Evolutionary conservation across 2,888 invertebrate species (phyloP).

Genomic region (Drosophila robusta): DNA sequence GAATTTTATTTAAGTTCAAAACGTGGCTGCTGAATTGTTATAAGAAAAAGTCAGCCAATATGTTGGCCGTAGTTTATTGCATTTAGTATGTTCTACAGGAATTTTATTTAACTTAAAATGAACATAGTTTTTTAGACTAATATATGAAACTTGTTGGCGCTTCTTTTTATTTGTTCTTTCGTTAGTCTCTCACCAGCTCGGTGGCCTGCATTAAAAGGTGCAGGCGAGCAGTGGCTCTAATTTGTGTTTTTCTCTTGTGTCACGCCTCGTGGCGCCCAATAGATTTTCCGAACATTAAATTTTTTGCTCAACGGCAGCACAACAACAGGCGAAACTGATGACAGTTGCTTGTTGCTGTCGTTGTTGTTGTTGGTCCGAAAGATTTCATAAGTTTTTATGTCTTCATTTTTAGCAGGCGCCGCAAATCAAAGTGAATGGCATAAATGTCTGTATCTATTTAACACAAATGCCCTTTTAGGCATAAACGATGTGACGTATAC

Average conservation of each 20-base stretch:
- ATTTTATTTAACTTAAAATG: neutral
- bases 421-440: conserved; percentile 61
- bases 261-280: conserved; percentile 7
- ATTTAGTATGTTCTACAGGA: neutral
- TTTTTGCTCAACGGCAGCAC: conserved; percentile 8
- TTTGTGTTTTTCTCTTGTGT: neutral
- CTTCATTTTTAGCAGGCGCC: conserved; percentile 56
- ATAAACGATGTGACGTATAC: conserved; percentile 48
- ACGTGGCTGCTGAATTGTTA: neutral
- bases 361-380: conserved; percentile 5
- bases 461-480: conserved; percentile 47
- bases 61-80: neutral
- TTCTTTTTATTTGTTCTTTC: neutral
- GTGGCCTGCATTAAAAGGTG: neutral
- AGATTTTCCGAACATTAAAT: conserved; percentile 16
- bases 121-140: conserved; percentile 4
- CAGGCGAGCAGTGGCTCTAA: neutral
- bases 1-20: neutral
- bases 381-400: conserved; percentile 65
- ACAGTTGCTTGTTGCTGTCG: conserved; percentile 38
- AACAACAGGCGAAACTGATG: conserved; percentile 24
- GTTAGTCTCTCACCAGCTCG: neutral
- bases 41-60: neutral
- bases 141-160: neutral
- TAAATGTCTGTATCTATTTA: conserved; percentile 55